Evolutionary conservation across 2,888 invertebrate species (phyloP), one percentile per base, ranked within the genome.

Genomic region (Lacanobia wlatinum): DNA sequence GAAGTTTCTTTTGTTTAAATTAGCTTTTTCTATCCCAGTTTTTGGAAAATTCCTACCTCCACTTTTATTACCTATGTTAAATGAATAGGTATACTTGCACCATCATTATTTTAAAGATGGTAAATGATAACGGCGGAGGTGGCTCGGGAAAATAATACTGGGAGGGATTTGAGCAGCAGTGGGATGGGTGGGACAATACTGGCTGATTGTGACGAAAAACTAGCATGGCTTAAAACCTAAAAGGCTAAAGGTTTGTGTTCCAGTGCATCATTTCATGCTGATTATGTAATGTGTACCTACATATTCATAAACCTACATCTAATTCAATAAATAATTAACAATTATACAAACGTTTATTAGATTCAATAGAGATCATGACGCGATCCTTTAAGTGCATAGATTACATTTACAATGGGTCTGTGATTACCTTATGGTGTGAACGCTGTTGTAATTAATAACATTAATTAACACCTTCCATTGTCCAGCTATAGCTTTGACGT

Each of bases 381-480:
- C 21, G 7, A 50, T 52, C 34, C 8, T n/a, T 28, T 50, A 34
- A 61, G 40, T 68, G 60, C 63, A 66, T 12, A 38, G 55, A 52
- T 70, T 46, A 65, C 48, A 40, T 59, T 67, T 40, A 56, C 18
- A 43, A 40, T 55, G 34, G 38, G 10, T 5, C 16, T 12, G 12
- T 34, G 50, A 28, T 63, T 70, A 69, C 56, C 55, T 59, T 3
- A n/a, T 14, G 38, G 46, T 2, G 21, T 63, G 43, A n/a, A 23
- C 38, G 8, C 6, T 46, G 52, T 21, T 53, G 21, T 64, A 52
- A 78, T 78, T 82, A 72, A 78, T 82, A 60, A 40, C 21, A 23
- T 53, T 72, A 78, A 82, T 82, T 48, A 78, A 64, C 52, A 68
- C n/a, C 34, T 38, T 53, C 58, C 63, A 64, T 64, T 72, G 83